Base-by-base conservation (phyloP, 2,113 vertebrate species). In the Phylloscopus trochilus region DNA sequence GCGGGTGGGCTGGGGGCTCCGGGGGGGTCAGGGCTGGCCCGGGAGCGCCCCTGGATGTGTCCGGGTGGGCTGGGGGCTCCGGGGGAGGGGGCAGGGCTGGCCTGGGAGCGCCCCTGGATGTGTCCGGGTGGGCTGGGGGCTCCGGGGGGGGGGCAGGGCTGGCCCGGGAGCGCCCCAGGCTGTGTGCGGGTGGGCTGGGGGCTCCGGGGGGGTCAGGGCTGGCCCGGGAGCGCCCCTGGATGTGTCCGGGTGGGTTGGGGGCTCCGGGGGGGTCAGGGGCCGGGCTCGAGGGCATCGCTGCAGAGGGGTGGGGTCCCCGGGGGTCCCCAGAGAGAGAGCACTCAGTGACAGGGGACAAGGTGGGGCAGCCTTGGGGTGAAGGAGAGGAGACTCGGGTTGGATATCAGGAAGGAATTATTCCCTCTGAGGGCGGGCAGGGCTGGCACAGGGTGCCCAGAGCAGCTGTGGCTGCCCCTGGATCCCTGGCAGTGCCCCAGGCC, bases 121-220 rank as follows among this genome's bases (percentile, higher is more conserved):
- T 70, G 64, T 1, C 56, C 0, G 6, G 15, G 9, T 3, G 73
- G 28, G 28, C 55, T 46, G 47, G 41, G 47, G n/a, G 8, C 11
- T 33, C 18, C 55, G 3, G 49, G 10, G 19, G 83, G n/a, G 1
- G 24, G 55, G 47, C 39, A 19, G 2, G 46, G 64, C 24, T 37
- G 9, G 20, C 24, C 82, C 0, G 1, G 12, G 24, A n/a, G 31
- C 0, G 5, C 46, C 27, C 53, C 18, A 2, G 55, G 73, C 47
- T 20, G 47, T 70, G 64, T 1, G 47, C 0, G 6, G 15, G 9
- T 3, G 73, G 28, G 28, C 55, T 46, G 47, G 41, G 47, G n/a
- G 8, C 11, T 33, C 18, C 55, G 37, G 41, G 49, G 10, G 13
- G 74, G 59, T 43, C 51, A 64, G 67, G 21, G 31, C 59, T 3